Conservation (phyloP, 2,113 vertebrate species). For the Chrysochloris asiatica region DNA sequence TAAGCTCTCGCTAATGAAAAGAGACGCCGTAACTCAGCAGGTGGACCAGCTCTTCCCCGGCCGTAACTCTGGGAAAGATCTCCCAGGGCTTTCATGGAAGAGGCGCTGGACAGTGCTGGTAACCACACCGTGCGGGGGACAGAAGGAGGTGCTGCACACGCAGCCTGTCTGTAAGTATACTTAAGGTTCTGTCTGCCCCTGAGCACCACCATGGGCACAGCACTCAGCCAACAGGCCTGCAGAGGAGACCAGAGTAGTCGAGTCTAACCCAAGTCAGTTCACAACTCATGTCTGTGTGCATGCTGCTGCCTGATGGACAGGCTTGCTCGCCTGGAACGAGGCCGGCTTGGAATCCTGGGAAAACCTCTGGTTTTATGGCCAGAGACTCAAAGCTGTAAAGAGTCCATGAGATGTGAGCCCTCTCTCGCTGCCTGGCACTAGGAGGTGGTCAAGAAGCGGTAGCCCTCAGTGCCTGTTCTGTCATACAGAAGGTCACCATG, state of each 20-base stretch:
- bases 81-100: no score
- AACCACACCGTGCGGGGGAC: neutral
- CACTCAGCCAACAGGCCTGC: no score
- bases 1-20: neutral
- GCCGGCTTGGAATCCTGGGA: neutral
- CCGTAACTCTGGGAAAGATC: neutral
- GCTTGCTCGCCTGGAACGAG: neutral
- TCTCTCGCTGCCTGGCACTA: no score
- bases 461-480: no score
- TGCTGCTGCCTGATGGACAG: no score
- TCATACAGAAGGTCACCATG: no score
- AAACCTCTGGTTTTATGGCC: neutral
- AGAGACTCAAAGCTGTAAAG: neutral
- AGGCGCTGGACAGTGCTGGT: no score
- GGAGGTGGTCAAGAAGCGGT: neutral
- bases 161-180: no score
- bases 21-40: rapidly evolving
- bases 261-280: no score
- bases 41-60: neutral
- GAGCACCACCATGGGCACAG: neutral
- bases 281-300: neutral
- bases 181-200: neutral
- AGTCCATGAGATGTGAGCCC: neutral
- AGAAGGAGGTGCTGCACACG: neutral
- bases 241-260: neutral